Evolutionary conservation across 2,113 vertebrate genomes (phyloP), one percentile per base, ranked within the genome.

Genomic region (Oreochromis niloticus): DNA sequence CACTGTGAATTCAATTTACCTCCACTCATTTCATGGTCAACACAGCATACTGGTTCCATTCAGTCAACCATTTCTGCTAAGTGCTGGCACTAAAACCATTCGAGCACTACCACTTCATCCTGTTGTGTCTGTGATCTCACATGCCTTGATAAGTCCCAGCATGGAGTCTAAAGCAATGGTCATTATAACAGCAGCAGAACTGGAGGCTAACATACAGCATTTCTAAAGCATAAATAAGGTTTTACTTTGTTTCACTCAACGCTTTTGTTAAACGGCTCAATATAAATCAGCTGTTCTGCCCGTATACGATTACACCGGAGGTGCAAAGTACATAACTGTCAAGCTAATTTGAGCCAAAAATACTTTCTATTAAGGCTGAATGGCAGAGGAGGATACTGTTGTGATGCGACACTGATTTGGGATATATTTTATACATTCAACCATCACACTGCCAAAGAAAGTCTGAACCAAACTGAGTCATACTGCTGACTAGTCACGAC

Each of bases 11-110:
- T 90, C 22, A 87, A 81, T 92, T 85, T 71, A 12, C 84, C 85
- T 19, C 4, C 16, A 14, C 71, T 91, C 79, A 85, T 93, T 90
- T 89, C 87, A 91, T 48, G 85, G 82, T 54, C 85, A 83, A 85
- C 88, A 85, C 87, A 80, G 75, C 55, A 19, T 16, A 56, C 61
- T 63, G 83, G 61, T 88, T 83, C 55, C 68, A 83, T 55, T 88
- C 84, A 82, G 80, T 91, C 85, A 82, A 87, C 61, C 30, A 16
- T 79, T 86, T 73, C 83, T 43, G 82, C 59, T 55, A 57, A 92
- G 83, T 78, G 84, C 81, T 39, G 10, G 80, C 89, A 85, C 83
- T 88, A 89, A 88, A 92, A 83, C 41, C 27, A 22, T 43, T 48
- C 4, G 14, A 87, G 48, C 36, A 34, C 30, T 19, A 41, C 88